These are phyloP conservation scores for Ectropis crepuscularia DNA, from an alignment of 2,888 invertebrate species.

Conservation along the genomic window DNA sequence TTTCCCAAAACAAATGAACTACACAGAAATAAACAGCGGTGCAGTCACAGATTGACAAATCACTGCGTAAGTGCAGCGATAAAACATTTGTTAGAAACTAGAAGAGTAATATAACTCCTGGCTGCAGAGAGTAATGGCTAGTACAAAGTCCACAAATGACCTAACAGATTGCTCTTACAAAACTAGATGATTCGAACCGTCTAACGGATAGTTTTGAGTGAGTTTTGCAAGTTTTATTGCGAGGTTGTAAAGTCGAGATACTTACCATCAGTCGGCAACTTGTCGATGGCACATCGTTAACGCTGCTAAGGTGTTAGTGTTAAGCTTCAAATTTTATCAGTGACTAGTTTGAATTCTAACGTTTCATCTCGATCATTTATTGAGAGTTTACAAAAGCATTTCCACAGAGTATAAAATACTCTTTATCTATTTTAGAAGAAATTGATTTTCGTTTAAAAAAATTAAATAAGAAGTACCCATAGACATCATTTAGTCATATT, in stretches of 20 bases:
- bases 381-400: constrained; percentile 1
- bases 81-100: constrained; percentile 13
- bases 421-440: too few relatives aligned
- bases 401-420: neutral
- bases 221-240: constrained; percentile 27
- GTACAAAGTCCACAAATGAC: constrained; percentile 15
- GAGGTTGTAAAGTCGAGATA: constrained; percentile 21
- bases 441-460: too few relatives aligned
- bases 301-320: constrained; percentile 11
- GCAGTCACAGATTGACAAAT: neutral
- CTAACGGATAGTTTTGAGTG: constrained; percentile 15
- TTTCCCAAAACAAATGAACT: neutral
- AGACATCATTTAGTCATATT: too few relatives aligned
- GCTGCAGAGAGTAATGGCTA: constrained; percentile 7
- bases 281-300: constrained; percentile 20
- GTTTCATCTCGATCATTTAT: constrained; percentile 1
- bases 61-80: neutral
- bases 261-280: constrained; percentile 13
- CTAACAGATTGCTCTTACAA: constrained; percentile 24
- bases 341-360: constrained; percentile 14
- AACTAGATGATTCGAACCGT: constrained; percentile 19
- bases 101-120: constrained; percentile 9
- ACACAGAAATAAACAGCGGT: neutral
- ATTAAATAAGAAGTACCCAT: too few relatives aligned
- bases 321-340: constrained; percentile 17